Evolutionary conservation across 1,140 invertebrate species (phyloP).

Genomic region (Bombus picipes): DNA sequence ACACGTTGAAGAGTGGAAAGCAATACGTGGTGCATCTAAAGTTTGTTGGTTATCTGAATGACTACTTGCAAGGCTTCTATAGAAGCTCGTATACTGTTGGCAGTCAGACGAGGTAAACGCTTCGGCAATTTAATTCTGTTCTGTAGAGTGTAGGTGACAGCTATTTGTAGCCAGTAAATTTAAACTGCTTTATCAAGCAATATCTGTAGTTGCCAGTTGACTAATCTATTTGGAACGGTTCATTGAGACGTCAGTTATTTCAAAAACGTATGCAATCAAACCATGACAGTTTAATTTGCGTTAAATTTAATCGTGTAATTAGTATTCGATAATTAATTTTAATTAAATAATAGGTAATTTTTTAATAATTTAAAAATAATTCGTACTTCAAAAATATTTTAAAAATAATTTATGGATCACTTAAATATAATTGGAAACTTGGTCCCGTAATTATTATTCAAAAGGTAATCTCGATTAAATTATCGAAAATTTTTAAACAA

Average conservation of each 20-base stretch:
- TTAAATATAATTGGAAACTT: too few species aligned
- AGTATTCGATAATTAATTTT: neutral
- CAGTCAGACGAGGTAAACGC: conserved; percentile 86
- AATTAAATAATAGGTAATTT: neutral
- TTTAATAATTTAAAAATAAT: neutral
- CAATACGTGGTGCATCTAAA: conserved; percentile 88
- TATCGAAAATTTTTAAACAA: too few species aligned
- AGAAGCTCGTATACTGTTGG: conserved; percentile 90
- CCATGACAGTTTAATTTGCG: neutral
- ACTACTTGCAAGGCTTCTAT: conserved; percentile 93
- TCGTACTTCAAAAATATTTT: too few species aligned
- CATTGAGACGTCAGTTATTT: neutral
- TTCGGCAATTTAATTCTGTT: conserved; percentile 14
- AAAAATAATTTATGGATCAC: too few species aligned
- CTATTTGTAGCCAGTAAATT: conserved; percentile 17
- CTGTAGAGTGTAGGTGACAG: neutral
- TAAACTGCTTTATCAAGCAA: conserved; percentile 10
- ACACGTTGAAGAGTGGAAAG: conserved; percentile 83
- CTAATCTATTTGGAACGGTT: neutral
- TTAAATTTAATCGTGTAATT: neutral
- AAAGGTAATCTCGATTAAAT: too few species aligned
- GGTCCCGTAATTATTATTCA: too few species aligned
- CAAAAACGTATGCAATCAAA: neutral
- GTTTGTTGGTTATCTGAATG: conserved; percentile 88
- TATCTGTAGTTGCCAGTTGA: neutral